Evolutionary conservation across 2,113 vertebrate genomes (phyloP), one percentile per base, ranked within the genome.

Genomic region (Paramisgurnus dabryanus): DNA sequence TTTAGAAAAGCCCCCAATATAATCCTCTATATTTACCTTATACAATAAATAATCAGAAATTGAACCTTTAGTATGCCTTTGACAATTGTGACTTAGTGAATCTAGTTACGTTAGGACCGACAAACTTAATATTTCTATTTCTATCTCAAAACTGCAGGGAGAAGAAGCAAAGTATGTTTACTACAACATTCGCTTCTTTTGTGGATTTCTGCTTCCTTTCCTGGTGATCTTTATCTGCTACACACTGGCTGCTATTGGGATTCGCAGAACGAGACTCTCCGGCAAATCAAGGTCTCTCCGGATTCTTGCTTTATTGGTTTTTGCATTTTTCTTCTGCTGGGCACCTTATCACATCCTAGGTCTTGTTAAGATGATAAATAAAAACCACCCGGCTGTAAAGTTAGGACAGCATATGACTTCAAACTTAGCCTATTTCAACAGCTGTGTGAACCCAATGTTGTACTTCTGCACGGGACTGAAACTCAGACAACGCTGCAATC

Each of bases 261-360:
- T 94, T 80, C 76, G 87, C 5, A 86, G 88, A 12, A 91, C 88
- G 0, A 88, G 88, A 0, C 68, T 91, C 0, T 18, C 78, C 0
- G 75, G 82, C 4, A 91, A 92, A 18, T 77, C 87, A 3, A 90
- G 90, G 5, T 86, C 92, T 0, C 85, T 93, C 0, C 89, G 89
- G 4, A 87, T 93, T 58, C 60, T 94, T 0, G 86, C 85, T 0
- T 60, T 83, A 0, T 34, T 94, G 4, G 92, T 93, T 4, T 61
- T 84, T 0, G 92, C 93, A 0, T 94, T 94, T 85, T 94, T 93
- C 85, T 17, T 93, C 39, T 94, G 93, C 84, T 94, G 93, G 93
- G 92, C 87, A 0, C 93, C 93, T 1, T 94, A 94, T 83, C 93
- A 94, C 85, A 85, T 80, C 79, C 85, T 94, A 73, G 86, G 89